Evolutionary conservation across 2,888 invertebrate genomes (phyloP), one percentile per base, ranked within the genome.

Genomic region (Bruchidius siliquastri): DNA sequence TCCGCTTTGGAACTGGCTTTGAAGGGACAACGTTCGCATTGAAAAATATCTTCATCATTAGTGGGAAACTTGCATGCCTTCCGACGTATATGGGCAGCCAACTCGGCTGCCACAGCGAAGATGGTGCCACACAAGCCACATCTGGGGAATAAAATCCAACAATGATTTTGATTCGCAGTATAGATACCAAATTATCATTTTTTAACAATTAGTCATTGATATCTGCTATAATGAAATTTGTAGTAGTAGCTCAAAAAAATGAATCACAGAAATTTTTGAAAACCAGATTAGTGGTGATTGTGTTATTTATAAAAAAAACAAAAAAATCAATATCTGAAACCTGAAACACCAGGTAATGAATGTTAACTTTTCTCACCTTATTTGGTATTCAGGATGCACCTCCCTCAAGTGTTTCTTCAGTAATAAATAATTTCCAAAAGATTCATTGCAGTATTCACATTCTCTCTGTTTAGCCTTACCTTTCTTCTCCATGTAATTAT

Each of bases 41-140:
- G 88, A 21, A 80, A 78, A 0, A 77, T 72, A 67, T 73, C 76
- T 20, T 78, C 77, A 20, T 79, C 75, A 21, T 75, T 74, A 30
- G 77, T 77, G 22, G 81, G 77, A 76, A 89, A 88, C 67, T 86
- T 88, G 83, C 90, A 93, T 2, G 88, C 87, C 76, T 90, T 91
- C 75, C 88, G 87, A 74, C 91, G 88, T n/a, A 92, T 88, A 82
- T 95, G 95, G 18, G 90, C 89, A 0, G 92, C 90, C 18, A 95
- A 89, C 82, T 94, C 94, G 88, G 95, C 94, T 0, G 92, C 88
- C 0, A 93, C 87, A 0, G 90, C 88, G 82, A 95, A 94, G 18
- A 88, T 86, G 83, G 88, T 87, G 0, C 93, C 94, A 80, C 95
- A 95, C 79, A 90, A 90, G 0, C 92, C 89, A 82, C 95, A 95